phyloP scores from a whole-genome alignment of 2,113 vertebrate species.

The Archocentrus centrarchus region DNA sequence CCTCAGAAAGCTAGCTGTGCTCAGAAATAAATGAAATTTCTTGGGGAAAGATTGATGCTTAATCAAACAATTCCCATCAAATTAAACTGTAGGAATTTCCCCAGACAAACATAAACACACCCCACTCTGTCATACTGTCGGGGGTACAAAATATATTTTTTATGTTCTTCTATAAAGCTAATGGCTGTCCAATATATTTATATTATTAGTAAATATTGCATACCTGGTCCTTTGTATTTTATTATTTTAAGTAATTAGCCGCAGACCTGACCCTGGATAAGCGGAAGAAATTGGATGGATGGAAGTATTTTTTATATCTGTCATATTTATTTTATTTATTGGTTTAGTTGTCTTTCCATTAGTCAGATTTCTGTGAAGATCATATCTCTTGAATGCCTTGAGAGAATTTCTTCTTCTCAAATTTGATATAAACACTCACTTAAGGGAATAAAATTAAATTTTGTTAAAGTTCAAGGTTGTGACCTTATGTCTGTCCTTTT shows the following conservation, averaged over 20 bases:
- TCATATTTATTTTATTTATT: background rate
- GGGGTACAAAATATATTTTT: background rate
- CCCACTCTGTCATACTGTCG: background rate
- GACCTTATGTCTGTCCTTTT: background rate
- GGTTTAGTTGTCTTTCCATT: background rate
- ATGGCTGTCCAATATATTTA: background rate
- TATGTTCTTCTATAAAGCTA: too few relatives aligned
- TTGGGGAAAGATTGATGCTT: too few relatives aligned
- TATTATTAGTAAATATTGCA: background rate
- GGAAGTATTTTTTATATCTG: background rate
- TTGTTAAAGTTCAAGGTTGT: background rate
- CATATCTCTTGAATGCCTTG: background rate
- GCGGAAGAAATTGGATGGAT: too few relatives aligned
- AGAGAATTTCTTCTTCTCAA: too few relatives aligned
- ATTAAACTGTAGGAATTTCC: background rate
- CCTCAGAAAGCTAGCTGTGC: background rate
- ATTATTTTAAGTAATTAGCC: background rate
- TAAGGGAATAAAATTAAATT: background rate
- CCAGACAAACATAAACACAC: background rate
- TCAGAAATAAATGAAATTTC: background rate
- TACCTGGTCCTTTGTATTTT: background rate
- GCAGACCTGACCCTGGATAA: too few relatives aligned
- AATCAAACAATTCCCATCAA: background rate
- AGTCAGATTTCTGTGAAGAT: background rate
- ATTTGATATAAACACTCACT: too few relatives aligned